phyloP scores from a whole-genome alignment of 2,113 vertebrate species.

The Mohoua ochrocephala region DNA sequence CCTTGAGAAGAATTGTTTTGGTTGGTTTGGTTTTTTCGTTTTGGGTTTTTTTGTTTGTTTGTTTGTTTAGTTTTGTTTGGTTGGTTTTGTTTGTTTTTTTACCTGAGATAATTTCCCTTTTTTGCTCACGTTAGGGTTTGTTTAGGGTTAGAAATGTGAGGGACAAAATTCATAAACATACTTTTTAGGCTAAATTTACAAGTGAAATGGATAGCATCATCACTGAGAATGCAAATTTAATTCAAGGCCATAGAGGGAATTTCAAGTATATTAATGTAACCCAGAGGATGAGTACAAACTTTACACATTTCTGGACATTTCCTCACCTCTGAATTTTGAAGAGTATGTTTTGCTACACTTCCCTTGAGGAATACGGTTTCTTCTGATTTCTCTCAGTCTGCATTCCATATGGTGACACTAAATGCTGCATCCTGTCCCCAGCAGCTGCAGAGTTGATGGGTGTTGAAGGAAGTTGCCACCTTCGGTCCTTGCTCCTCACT shows the following conservation, averaged over 20 bases:
- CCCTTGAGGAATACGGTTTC: background rate
- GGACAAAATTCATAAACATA: fast-evolving
- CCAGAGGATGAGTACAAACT: background rate
- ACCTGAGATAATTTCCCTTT: background rate
- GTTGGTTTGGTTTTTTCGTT: background rate
- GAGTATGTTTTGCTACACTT: background rate
- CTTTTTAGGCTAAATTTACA: background rate
- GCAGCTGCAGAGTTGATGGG: background rate
- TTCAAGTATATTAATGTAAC: background rate
- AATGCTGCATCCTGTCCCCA: background rate
- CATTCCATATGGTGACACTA: background rate
- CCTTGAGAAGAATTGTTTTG: background rate
- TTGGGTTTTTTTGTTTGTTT: background rate
- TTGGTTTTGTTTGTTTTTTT: background rate
- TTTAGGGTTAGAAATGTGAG: background rate
- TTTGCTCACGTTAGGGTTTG: background rate
- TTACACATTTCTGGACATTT: background rate
- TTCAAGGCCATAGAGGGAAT: background rate
- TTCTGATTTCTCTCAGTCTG: background rate
- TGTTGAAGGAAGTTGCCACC: background rate
- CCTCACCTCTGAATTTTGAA: background rate
- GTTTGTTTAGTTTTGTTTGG: no score
- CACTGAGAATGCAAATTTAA: background rate
- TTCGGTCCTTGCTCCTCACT: background rate
- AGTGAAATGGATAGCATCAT: background rate